Percentiles rank a stretch among this genome's conserved stretches.
Evolutionary conservation across 2,888 invertebrate species (phyloP).

Genomic region (Drosophila peninsularis): DNA sequence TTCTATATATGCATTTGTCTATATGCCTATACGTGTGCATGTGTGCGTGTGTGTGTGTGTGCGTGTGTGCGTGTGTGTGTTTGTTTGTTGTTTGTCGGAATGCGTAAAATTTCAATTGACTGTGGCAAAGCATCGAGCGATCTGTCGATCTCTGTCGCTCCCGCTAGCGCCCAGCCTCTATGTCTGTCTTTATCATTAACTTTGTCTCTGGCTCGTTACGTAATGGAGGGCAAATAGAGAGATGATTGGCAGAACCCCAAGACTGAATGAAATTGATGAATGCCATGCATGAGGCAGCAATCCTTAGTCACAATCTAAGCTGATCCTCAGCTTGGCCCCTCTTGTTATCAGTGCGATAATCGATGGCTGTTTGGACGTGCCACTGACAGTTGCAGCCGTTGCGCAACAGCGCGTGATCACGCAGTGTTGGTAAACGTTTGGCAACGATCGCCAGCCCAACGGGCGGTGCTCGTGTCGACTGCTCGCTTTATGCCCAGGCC

Average conservation of each 20-base stretch:
- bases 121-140: conserved; percentile 53
- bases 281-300: background rate
- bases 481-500: conserved; percentile 62
- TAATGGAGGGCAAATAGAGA: conserved; percentile 33
- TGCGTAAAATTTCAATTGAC: conserved; percentile 80
- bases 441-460: conserved; percentile 39
- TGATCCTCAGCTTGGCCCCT: conserved; percentile 49
- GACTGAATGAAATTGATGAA: conserved; percentile 1
- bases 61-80: conserved; percentile 51
- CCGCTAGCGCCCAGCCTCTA: background rate
- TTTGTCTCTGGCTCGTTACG: conserved; percentile 33
- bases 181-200: conserved; percentile 17
- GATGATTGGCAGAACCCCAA: conserved; percentile 7
- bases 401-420: conserved; percentile 26
- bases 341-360: conserved; percentile 42
- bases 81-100: conserved; percentile 78
- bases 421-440: conserved; percentile 55
- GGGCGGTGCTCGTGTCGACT: conserved; percentile 45
- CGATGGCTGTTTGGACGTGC: conserved; percentile 67
- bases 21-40: conserved; percentile 30
- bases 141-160: conserved; percentile 8
- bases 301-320: conserved; percentile 32
- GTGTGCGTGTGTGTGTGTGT: conserved; percentile 34
- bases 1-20: conserved; percentile 74
- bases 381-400: conserved; percentile 55